phyloP scores from a whole-genome alignment of 2,888 invertebrate genomes.

The Epinotia brunnichana region DNA sequence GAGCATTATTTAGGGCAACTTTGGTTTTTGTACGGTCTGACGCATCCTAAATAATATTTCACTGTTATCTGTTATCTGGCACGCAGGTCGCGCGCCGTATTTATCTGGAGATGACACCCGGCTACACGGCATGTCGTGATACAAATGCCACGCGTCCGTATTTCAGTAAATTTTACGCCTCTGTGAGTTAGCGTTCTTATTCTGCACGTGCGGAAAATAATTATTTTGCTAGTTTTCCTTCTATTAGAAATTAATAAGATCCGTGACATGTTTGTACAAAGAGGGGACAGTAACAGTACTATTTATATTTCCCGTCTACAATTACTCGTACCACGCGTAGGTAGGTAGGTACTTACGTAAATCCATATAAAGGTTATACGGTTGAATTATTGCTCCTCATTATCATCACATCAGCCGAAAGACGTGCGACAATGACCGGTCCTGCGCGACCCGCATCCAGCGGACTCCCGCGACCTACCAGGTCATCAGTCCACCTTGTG shows the following conservation, averaged over 20 bases:
- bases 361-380: background rate
- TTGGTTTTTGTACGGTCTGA: conserved; percentile 24
- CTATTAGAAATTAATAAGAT: conserved; percentile 17
- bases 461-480: too few relatives aligned
- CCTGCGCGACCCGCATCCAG: too few relatives aligned
- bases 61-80: conserved; percentile 40
- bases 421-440: too few relatives aligned
- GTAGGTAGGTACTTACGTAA: background rate
- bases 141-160: conserved; percentile 30
- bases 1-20: conserved; percentile 37
- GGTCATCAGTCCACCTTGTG: too few relatives aligned
- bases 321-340: background rate
- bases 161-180: conserved; percentile 25
- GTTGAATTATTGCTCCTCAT: background rate
- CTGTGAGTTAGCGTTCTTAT: conserved; percentile 14
- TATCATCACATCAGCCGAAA: too few relatives aligned
- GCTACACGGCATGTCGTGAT: conserved; percentile 30
- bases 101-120: conserved; percentile 42
- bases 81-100: conserved; percentile 27
- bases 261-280: conserved; percentile 14
- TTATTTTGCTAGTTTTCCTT: conserved; percentile 23
- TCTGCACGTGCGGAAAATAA: conserved; percentile 24
- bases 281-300: background rate
- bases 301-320: background rate
- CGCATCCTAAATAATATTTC: conserved; percentile 37